Evolutionary conservation across 2,888 invertebrate genomes (phyloP), one percentile per base, ranked within the genome.

Genomic region (Gerosis bhagava): DNA sequence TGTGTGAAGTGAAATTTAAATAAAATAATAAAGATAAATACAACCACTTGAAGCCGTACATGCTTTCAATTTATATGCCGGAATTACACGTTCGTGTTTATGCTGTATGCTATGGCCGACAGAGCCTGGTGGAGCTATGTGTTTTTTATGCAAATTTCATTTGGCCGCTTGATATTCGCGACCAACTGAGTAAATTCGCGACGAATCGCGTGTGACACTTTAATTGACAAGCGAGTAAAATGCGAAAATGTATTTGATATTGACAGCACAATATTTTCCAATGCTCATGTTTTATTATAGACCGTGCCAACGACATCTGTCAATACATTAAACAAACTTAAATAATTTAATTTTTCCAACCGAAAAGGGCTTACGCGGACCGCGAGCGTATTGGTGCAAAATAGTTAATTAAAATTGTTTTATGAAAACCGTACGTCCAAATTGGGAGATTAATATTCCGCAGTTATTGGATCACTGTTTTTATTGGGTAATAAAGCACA

Each of bases 201-300:
- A 61, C 73, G 81, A 74, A 80, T 82, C 74, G 82, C 67, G 67
- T 69, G 78, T 78, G 82, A 83, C 77, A 78, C n/a, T 80, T 78
- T 78, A 83, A 82, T 83, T 80, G 86, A 83, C 81, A 83, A 79
- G 80, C 75, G 81, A 77, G 77, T 77, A 78, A 77, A 83, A 82
- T 76, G 75, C 75, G 75, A 63, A 63, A 70, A 78, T 73, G 70
- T 69, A 65, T 65, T n/a, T 62, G 63, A 67, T 70, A 72, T 73
- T 71, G 67, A 63, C 69, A 72, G 29, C 24, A 11, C 46, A 67
- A 69, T 65, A 63, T 63, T 66, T 60, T 61, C n/a, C 65, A 50
- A 35, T 51, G 47, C 31, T 31, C 42, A 44, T 67, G 67, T 65
- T 65, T 57, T 63, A 67, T 4, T 56, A 53, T 53, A 54, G 49